Conservation (phyloP, 2,888 invertebrate species). For the Plebejus melissa region DNA sequence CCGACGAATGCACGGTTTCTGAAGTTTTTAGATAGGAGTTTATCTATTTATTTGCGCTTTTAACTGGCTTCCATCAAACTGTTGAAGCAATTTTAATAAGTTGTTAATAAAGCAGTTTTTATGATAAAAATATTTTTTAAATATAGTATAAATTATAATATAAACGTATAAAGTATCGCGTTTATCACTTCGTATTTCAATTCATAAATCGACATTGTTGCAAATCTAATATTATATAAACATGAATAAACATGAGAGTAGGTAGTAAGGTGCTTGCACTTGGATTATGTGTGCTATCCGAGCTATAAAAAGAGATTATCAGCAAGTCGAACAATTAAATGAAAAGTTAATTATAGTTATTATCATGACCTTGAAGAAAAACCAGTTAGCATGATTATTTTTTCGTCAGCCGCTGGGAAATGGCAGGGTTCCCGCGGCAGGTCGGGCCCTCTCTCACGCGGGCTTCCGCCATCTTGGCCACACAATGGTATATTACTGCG, state of each 20-base stretch:
- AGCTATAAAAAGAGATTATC: not conserved
- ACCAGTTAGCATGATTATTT: slow-evolving; percentile 31
- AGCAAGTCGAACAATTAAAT: not conserved
- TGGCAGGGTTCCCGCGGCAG: slow-evolving; percentile 62
- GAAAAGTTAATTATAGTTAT: slow-evolving; percentile 13
- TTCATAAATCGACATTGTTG: not conserved
- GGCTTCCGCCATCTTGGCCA: slow-evolving; percentile 63
- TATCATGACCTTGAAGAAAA: slow-evolving; percentile 24
- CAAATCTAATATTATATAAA: not conserved
- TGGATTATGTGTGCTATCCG: not conserved
- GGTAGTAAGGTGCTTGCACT: not conserved
- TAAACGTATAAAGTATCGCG: no score
- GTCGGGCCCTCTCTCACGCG: slow-evolving; percentile 64
- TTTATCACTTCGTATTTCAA: not conserved
- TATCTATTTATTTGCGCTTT: no score
- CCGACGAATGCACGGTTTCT: not conserved
- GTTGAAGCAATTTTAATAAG: no score
- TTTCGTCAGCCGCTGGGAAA: slow-evolving; percentile 38
- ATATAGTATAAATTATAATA: no score
- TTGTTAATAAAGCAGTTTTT: no score
- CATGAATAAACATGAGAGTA: not conserved
- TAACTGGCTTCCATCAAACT: no score
- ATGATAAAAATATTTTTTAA: no score
- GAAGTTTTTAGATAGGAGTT: no score
- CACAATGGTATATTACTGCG: slow-evolving; percentile 66